These are phyloP conservation scores for Digitonthophagus gazella DNA, from an alignment of 2,888 invertebrate species.

Conservation along the genomic window DNA sequence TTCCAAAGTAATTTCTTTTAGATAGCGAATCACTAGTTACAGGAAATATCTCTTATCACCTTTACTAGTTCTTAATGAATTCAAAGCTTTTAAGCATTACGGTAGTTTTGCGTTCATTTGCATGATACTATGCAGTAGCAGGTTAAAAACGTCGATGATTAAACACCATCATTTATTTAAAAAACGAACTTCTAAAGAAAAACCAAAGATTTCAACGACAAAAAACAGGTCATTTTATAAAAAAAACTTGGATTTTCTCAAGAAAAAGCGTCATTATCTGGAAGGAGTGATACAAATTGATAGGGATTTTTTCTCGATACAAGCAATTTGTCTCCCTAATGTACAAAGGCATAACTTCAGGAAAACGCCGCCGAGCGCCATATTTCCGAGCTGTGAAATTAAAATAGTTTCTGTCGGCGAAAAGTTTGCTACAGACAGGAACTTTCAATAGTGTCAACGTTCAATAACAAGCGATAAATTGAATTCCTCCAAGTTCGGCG, in stretches of 20 bases:
- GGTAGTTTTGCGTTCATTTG: background rate
- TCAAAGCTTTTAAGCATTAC: constrained; percentile 32
- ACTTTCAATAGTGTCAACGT: background rate
- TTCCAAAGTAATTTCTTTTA: background rate
- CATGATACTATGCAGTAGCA: background rate
- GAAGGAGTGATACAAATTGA: background rate
- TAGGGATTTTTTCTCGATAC: background rate
- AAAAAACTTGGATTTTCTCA: too few species aligned
- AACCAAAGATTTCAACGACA: too few species aligned
- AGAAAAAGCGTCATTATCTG: too few species aligned
- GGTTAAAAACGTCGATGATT: background rate
- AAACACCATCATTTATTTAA: background rate
- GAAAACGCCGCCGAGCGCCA: background rate
- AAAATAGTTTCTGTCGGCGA: background rate
- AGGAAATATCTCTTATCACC: constrained; percentile 42
- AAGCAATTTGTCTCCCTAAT: background rate
- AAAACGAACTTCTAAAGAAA: too few species aligned
- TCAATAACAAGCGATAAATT: background rate
- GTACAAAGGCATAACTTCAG: background rate
- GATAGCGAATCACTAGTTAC: background rate
- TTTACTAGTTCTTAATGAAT: constrained; percentile 51
- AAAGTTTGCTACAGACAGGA: background rate
- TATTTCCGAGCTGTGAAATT: background rate
- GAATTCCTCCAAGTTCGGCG: background rate
- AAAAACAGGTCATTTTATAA: too few species aligned